Base-by-base conservation (phyloP, 2,113 vertebrate genomes). In the Hydropotes inermis region DNA sequence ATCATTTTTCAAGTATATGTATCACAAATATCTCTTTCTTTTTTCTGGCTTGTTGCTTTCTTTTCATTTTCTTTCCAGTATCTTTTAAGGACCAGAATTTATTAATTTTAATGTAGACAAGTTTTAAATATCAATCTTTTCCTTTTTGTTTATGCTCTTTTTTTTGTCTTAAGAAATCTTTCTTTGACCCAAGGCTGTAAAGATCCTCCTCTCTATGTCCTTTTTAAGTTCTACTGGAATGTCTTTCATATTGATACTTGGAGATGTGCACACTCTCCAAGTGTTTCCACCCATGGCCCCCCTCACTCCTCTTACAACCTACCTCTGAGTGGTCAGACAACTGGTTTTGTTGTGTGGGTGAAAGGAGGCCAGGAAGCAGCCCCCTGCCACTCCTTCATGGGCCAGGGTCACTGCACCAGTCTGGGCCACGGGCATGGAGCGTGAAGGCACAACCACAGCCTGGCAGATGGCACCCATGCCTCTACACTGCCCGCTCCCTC, bases 91-190 rank as follows among this genome's bases (percentile, higher is more conserved):
- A 54, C 21, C 58, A 87, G 88, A 61, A 27, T 61, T n/a, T 55
- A 36, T 74, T 82, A 28, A 82, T 91, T 96, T 94, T 58, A 70
- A 45, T 60, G 58, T 36, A 58, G 50, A 89, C 43, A 57, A 83
- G 55, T 70, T 30, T 27, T 57, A 89, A 89, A n/a, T 54, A 27
- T 23, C 33, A 67, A 10, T 70, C 6, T 82, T 91, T 87, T n/a
- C 45, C n/a, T 55, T 81, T 67, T 39, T 25, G 61, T 39, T 43
- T 76, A 33, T 54, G 55, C 21, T 91, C 25, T 91, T 47, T 74
- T 74, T 67, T 43, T 74, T 33, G 43, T 36, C 17, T 95, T 89
- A 30, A 82, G 36, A 64, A 82, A 82, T 91, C 33, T 50, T 82
- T 45, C 30, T 52, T 17, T 57, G 14, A 15, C 16, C 15, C 30